Evolutionary conservation across 2,113 vertebrate species (phyloP).

Genomic region (Azemiops feae): DNA sequence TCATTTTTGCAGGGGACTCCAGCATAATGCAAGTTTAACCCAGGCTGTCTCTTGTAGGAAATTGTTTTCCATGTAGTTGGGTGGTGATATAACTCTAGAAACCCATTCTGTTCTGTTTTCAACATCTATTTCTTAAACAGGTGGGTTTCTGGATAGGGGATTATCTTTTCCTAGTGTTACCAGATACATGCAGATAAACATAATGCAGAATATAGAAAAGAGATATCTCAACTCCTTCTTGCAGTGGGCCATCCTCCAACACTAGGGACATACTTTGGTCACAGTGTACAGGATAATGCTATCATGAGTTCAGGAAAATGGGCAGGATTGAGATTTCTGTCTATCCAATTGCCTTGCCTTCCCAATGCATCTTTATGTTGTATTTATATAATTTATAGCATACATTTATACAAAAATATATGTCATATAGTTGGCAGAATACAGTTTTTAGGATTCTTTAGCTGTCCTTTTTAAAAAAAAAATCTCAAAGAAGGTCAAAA

Average conservation of each 20-base stretch:
- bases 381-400: background rate
- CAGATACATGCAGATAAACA: background rate
- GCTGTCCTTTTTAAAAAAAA: background rate
- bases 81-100: background rate
- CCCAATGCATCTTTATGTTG: background rate
- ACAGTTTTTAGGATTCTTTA: background rate
- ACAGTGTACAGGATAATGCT: background rate
- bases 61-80: background rate
- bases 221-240: background rate
- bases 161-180: background rate
- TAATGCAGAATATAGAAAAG: background rate
- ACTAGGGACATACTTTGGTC: background rate
- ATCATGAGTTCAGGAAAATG: background rate
- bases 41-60: background rate
- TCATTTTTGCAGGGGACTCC: background rate
- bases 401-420: background rate
- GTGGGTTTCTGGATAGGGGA: background rate
- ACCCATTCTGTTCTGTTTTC: background rate
- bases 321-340: background rate
- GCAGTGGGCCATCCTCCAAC: background rate
- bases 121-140: background rate
- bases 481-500: constrained; percentile 27
- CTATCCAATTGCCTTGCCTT: background rate
- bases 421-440: background rate
- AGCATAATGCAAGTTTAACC: background rate